Base-by-base conservation (phyloP, 2,797 vertebrate genomes). In the Poeciliopsis turneri region DNA sequence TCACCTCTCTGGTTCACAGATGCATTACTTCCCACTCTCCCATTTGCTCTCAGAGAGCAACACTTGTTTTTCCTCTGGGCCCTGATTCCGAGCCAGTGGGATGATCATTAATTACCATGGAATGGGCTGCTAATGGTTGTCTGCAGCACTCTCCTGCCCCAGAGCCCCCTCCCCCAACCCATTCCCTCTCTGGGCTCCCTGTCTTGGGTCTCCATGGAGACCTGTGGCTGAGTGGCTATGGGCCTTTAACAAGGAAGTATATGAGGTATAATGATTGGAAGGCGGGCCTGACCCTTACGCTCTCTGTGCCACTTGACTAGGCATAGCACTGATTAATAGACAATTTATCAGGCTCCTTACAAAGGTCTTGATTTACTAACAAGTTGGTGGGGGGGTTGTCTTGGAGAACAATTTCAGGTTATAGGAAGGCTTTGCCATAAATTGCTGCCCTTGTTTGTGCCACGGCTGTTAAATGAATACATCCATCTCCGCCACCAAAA, bases 91-190 rank as follows among this genome's bases (percentile, higher is more conserved):
- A 90, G 92, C 90, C 94, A 90, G 87, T 81, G 87, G 89, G 90
- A 92, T 84, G 83, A 93, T 92, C 92, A 93, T 95, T 95, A 95
- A 95, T 95, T 95, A 95, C 89, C 80, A 84, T 73, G 87, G 91
- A 93, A 95, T 89, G 89, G 92, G 89, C 90, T 90, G 90, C 92
- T 95, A 95, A 95, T 95, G 94, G 92, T 88, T 46, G 89, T 90
- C 92, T 92, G 89, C 80, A 28, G 80, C 30, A 68, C 76, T 89
- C 88, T 78, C 84, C 82, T 81, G 78, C 82, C 83, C 77, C 81
- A 49, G 68, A 80, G 87, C 80, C 78, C 80, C 76, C 82, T 78
- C 83, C 83, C 81, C 72, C 61, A 81, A 87, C 78, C 82, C 80
- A 85, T 78, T 80, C 86, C 53, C 39, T 51, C 82, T 66, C 82